Evolutionary conservation across 2,888 invertebrate species (phyloP), one percentile per base, ranked within the genome.

Genomic region (Volucella bombylans): DNA sequence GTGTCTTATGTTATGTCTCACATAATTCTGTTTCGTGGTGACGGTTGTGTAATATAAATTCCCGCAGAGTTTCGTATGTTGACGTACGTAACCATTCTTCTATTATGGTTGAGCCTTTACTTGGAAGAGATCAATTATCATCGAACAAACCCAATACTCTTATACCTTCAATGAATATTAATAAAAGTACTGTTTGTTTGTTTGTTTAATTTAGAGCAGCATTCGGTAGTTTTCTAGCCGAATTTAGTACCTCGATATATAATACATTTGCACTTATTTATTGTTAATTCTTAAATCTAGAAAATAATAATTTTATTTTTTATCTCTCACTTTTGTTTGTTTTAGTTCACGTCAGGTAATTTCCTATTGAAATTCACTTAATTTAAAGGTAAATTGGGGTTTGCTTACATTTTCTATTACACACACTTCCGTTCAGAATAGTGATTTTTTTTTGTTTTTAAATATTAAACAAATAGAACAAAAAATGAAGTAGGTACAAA

Each of bases 371-470:
- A 64, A 71, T 62, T 74, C 45, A 59, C 68, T 79, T 80, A 69
- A 65, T 65, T 50, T 43, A 80, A 74, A 68, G 50, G 71, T 81
- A 54, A 71, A 76, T 82, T 72, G 49, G 74, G 50, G 62, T 74
- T 64, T 76, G 69, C 54, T 74, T 83, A 65, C 47, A 43, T 68
- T 69, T 69, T 38, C 73, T 64, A 80, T 55, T 50, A 69, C 79
- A 43, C 69, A 69, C 65, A 71, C 54, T 74, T 74, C 69, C 69
- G 69, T 54, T 79, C 50, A 61, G 79, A 69, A 49, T 71, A 83
- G 73, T 79, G 64, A 69, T 59, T 47, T 39, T 43, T 18, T 59
- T 59, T 59, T 1, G 6, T 39, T 68, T 67, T 67, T 57, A 15
- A 65, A 64, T 65, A 31, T 43, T 43, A 62, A 80, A 64, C 1